These are phyloP conservation scores for Suillia variegata DNA, from an alignment of 2,888 invertebrate species.

Conservation along the genomic window DNA sequence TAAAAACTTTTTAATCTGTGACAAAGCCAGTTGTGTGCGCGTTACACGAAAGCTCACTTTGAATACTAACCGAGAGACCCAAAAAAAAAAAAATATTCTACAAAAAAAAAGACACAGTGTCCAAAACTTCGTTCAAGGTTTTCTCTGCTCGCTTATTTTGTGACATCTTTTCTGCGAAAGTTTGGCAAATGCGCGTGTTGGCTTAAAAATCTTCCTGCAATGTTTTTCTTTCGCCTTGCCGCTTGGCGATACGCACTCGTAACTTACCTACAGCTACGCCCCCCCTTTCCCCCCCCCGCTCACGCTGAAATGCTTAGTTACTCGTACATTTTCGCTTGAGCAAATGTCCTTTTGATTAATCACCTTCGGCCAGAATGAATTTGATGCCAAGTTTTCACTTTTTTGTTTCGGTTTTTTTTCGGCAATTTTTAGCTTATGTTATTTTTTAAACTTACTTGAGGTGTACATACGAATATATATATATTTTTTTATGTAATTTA, in stretches of 20 bases:
- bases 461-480: too few relatives aligned
- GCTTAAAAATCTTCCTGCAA: not conserved
- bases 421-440: too few relatives aligned
- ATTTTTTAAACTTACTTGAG: too few relatives aligned
- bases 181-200: not conserved
- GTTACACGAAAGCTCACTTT: slow-evolving; percentile 23
- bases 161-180: not conserved
- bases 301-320: too few relatives aligned
- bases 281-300: too few relatives aligned
- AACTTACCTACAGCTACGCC: too few relatives aligned
- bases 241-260: too few relatives aligned
- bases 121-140: not conserved
- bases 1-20: slow-evolving; percentile 55
- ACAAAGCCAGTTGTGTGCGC: slow-evolving; percentile 51
- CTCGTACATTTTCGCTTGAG: not conserved
- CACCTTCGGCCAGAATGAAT: not conserved
- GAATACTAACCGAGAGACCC: slow-evolving; percentile 23
- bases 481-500: too few relatives aligned
- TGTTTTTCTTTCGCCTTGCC: not conserved
- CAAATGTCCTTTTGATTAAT: not conserved
- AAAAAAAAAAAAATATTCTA: not conserved
- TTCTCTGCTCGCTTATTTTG: too few relatives aligned
- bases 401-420: not conserved
- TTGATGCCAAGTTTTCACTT: not conserved
- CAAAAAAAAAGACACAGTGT: not conserved